Percentiles rank a stretch among this genome's conserved stretches.
Conservation (phyloP, 2,113 vertebrate genomes). For the Columba janthina region DNA sequence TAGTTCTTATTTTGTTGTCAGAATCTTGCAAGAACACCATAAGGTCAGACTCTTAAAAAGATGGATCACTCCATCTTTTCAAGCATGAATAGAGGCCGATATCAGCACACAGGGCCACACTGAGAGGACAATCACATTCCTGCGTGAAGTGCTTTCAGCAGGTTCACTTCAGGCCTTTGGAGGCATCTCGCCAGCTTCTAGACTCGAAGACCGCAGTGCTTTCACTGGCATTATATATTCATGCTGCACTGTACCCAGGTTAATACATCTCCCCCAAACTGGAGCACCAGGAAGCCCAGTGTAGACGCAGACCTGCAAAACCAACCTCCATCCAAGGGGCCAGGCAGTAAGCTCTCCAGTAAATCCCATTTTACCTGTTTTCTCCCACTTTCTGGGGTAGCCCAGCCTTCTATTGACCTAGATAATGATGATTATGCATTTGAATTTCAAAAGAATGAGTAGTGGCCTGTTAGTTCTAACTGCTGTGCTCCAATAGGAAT, state of each 20-base stretch:
- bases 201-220: not conserved
- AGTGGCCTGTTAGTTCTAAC: conserved; percentile 11
- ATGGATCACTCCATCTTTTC: not conserved
- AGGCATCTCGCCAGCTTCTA: not conserved
- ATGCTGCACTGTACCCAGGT: not conserved
- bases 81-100: not conserved
- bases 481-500: not conserved
- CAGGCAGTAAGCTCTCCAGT: not conserved
- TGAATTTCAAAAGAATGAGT: conserved; percentile 41
- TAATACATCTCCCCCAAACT: fast-evolving
- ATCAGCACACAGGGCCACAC: not conserved
- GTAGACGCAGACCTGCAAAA: not conserved
- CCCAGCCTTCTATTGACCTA: conserved; percentile 31
- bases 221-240: not conserved
- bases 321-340: not conserved
- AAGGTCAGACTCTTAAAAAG: not conserved
- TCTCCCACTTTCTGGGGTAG: not conserved
- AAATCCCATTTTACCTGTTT: conserved; percentile 3
- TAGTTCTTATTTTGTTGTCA: not conserved
- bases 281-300: not conserved
- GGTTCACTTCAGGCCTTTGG: not conserved
- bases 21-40: not conserved
- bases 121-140: not conserved
- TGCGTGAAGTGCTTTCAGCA: fast-evolving
- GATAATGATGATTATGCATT: conserved; percentile 47